Percentiles rank a stretch among this genome's conserved stretches.
phyloP scores from a whole-genome alignment of 2,113 vertebrate species.

The Prunella himalayana region DNA sequence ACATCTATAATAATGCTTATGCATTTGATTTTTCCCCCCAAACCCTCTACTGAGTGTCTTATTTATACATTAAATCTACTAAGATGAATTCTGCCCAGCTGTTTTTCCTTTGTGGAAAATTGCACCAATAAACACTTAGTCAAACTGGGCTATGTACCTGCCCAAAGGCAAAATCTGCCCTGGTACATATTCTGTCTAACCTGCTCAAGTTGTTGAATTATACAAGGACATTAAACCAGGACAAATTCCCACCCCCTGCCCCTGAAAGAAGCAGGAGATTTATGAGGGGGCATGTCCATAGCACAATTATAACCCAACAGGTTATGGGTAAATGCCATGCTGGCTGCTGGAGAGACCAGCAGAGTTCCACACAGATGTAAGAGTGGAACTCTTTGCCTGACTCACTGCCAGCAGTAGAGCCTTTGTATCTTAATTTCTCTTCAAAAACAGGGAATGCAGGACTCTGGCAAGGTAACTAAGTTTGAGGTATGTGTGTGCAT shows the following conservation, averaged over 20 bases:
- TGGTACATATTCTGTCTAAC: background rate
- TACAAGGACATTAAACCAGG: background rate
- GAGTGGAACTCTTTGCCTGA: background rate
- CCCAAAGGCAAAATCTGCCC: background rate
- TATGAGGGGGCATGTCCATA: accelerated
- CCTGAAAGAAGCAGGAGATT: background rate
- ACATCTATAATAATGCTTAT: background rate
- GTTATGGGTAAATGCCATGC: background rate
- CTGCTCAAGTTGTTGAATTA: background rate
- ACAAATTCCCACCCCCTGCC: background rate
- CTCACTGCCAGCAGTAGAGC: background rate
- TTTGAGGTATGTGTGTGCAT: accelerated
- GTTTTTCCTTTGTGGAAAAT: background rate
- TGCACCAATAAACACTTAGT: background rate
- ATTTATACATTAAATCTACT: background rate
- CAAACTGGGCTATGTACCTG: background rate
- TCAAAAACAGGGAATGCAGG: background rate
- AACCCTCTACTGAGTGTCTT: background rate
- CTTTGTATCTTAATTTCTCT: background rate
- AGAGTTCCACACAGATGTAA: accelerated
- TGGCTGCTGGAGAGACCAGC: background rate
- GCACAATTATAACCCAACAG: background rate
- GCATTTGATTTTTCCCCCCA: background rate
- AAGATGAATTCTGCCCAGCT: background rate
- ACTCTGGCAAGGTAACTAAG: background rate